Base-by-base conservation (phyloP, 1,140 invertebrate species). In the Bactericera cockerelli region DNA sequence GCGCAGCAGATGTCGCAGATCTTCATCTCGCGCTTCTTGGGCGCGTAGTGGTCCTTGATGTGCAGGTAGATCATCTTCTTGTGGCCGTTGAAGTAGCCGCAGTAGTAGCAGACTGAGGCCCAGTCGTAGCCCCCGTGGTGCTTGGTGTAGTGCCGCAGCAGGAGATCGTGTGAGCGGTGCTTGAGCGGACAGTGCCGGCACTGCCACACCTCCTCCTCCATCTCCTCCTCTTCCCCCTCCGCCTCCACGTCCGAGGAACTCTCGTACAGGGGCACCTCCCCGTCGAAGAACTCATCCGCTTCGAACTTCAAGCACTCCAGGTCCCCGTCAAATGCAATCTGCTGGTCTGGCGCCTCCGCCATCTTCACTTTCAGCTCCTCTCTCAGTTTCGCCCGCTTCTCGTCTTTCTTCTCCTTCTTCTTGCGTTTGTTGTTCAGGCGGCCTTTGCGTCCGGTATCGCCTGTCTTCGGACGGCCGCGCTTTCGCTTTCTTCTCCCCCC, bases 21-120 rank as follows among this genome's bases (percentile, higher is more conserved):
- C 22, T 49, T 49, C 22, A 16, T 49, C 22, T 49, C 42, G 8
- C 42, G 42, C 22, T 49, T 49, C 22, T 49, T 49, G 22, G 42
- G 42, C 19, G 42, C 42, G 3, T 6, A 4, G 42, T 49, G 42
- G 19, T 49, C 42, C 22, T 49, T 49, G 22, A 49, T 49, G 19
- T 49, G 42, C 6, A 49, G 42, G 19, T 49, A 49, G 42, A 49
- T 49, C 42, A 49, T 49, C 22, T 49, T 49, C 22, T 49, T 49
- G 19, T 49, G 42, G 8, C 42, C 42, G 19, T 49, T 49, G 42
- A 49, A 49, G 22, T 49, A 49, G 22, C 42, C 42, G 19, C 42
- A 49, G 22, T 49, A 49, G 22, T 49, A 22, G 19, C 42, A 49
- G 3, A 49, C n/a, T 6, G 8, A 10, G n/a, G 42, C 42, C 42